Evolutionary conservation across 2,888 invertebrate genomes (phyloP).

Genomic region (Lasioglossum oenotherae): DNA sequence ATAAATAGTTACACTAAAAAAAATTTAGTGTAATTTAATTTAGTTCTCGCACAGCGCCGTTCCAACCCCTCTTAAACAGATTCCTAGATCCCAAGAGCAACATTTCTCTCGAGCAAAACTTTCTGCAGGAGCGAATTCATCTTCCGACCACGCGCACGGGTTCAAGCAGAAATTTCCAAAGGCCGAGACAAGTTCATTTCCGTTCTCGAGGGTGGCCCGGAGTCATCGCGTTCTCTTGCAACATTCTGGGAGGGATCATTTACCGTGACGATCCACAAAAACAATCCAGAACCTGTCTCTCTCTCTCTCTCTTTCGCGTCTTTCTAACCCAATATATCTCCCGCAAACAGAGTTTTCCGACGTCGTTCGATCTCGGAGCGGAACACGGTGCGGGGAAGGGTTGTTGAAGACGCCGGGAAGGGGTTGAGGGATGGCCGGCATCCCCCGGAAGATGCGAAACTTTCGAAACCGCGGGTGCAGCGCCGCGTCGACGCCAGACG

Average conservation of each 20-base stretch:
- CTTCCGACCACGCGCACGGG: too few species aligned
- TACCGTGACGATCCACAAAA: not conserved
- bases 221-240: not conserved
- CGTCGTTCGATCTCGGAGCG: not conserved
- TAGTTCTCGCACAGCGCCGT: too few species aligned
- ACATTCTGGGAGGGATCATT: not conserved
- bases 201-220: not conserved
- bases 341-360: conserved; percentile 6
- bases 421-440: conserved; percentile 12
- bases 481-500: not conserved
- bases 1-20: too few species aligned
- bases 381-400: not conserved
- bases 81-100: too few species aligned
- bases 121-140: too few species aligned
- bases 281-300: not conserved
- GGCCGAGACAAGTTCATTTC: not conserved
- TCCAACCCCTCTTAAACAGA: too few species aligned
- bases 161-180: too few species aligned
- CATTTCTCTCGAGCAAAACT: too few species aligned
- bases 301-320: too few species aligned
- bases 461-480: conserved; percentile 42
- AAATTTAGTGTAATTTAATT: too few species aligned
- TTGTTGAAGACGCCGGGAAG: not conserved
- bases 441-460: conserved; percentile 52
- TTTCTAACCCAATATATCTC: not conserved